Evolutionary conservation across 2,888 invertebrate species (phyloP).

Genomic region (Conus canariensis): DNA sequence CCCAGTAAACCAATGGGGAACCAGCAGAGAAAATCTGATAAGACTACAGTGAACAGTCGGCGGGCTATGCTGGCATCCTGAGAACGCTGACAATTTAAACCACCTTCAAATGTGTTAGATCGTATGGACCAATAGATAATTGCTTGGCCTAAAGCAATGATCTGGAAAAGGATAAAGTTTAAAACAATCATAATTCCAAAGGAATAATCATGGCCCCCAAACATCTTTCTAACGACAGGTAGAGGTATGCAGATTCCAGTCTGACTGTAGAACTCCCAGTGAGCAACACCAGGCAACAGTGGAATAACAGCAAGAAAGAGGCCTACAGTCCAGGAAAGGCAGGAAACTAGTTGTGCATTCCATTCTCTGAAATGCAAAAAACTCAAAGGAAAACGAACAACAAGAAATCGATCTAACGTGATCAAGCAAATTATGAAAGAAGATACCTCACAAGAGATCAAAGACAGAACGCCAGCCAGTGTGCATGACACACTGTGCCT

Average conservation of each 20-base stretch:
- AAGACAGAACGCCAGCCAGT: slow-evolving; percentile 57
- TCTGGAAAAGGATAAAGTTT: slow-evolving; percentile 70
- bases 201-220: slow-evolving; percentile 76
- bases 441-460: slow-evolving; percentile 82
- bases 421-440: slow-evolving; percentile 80
- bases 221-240: slow-evolving; percentile 65
- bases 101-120: no score
- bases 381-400: not conserved
- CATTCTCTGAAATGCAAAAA: not conserved
- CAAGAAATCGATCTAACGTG: slow-evolving; percentile 80
- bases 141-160: no score
- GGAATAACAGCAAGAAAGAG: not conserved
- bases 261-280: slow-evolving; percentile 66
- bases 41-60: no score
- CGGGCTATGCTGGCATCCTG: no score
- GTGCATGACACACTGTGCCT: slow-evolving; percentile 55
- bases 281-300: not conserved
- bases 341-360: not conserved
- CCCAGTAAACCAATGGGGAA: no score
- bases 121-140: no score
- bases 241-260: slow-evolving; percentile 75
- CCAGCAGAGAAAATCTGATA: no score
- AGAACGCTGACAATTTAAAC: no score
- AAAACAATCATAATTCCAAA: slow-evolving; percentile 72
- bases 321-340: not conserved